Percentiles rank a stretch among this genome's conserved stretches.
phyloP scores from a whole-genome alignment of 2,888 invertebrate species.

The Microdon myrmicae region DNA sequence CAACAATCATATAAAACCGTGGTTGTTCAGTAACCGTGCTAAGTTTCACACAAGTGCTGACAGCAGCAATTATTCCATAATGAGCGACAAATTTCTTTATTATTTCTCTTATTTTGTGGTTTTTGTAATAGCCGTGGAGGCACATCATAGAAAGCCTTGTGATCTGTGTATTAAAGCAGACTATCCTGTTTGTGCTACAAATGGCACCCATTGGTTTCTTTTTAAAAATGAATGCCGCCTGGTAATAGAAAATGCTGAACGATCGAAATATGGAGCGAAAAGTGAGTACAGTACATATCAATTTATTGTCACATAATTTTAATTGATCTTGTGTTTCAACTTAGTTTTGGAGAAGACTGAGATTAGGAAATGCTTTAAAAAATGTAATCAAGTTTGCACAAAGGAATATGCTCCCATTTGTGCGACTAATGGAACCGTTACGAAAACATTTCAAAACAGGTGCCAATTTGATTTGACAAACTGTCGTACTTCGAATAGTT shows the following conservation, averaged over 20 bases:
- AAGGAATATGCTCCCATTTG: conserved; percentile 30
- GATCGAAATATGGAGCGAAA: not conserved
- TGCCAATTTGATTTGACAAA: conserved; percentile 35
- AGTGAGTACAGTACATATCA: conserved; percentile 16
- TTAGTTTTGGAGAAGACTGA: conserved; percentile 16
- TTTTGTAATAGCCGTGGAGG: too few relatives aligned
- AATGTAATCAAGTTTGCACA: conserved; percentile 26
- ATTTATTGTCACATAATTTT: not conserved
- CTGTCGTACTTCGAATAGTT: conserved; percentile 19
- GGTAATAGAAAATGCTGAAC: conserved; percentile 13
- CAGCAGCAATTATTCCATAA: too few relatives aligned
- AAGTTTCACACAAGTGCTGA: too few relatives aligned
- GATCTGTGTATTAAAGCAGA: conserved; percentile 3
- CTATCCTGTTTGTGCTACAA: conserved; percentile 35
- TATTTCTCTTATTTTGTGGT: too few relatives aligned
- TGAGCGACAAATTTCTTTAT: too few relatives aligned
- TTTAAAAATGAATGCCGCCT: conserved; percentile 29
- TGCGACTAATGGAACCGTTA: not conserved
- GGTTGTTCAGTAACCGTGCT: too few relatives aligned
- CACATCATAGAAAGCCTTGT: too few relatives aligned
- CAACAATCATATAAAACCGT: too few relatives aligned
- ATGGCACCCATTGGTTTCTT: conserved; percentile 31
- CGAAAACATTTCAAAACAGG: conserved; percentile 22
- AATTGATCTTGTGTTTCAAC: not conserved
- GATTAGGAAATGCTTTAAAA: conserved; percentile 25